These are phyloP conservation scores for Geotrupes spiniger DNA, from an alignment of 2,888 invertebrate species.

Conservation along the genomic window DNA sequence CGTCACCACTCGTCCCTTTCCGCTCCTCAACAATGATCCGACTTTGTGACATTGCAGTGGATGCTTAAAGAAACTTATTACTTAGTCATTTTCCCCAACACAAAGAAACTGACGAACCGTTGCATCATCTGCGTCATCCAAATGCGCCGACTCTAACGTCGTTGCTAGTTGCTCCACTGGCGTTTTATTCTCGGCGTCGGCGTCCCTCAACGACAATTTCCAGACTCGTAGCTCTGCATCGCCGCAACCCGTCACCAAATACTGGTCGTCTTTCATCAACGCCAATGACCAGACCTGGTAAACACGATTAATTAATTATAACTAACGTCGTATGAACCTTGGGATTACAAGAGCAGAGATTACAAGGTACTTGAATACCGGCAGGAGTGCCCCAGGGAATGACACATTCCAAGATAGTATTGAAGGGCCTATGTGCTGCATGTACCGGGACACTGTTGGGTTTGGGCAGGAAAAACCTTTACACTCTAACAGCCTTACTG, in stretches of 20 bases:
- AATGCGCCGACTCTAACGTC: conserved; percentile 53
- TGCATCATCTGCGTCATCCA: conserved; percentile 56
- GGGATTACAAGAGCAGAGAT: no score
- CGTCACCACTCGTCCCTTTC: conserved; percentile 75
- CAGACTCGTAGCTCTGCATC: conserved; percentile 85
- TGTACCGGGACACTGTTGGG: no score
- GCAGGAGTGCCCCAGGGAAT: no score
- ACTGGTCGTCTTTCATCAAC: conserved; percentile 72
- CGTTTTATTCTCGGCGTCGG: conserved; percentile 47
- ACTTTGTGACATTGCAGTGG: conserved; percentile 73
- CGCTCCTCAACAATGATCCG: conserved; percentile 76
- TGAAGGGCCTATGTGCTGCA: no score
- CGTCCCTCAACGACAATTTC: conserved; percentile 63
- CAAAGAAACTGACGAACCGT: conserved; percentile 42
- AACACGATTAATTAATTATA: conserved; percentile 23
- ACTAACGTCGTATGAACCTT: no score
- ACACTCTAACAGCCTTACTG: no score
- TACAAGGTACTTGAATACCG: no score
- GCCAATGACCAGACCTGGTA: conserved; percentile 80
- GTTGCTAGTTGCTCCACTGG: conserved; percentile 53
- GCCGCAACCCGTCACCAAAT: conserved; percentile 84
- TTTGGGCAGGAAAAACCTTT: no score
- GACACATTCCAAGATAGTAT: no score
- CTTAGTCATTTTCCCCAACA: conserved; percentile 3
- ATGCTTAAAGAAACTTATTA: conserved; percentile 53